phyloP scores from a whole-genome alignment of 2,888 invertebrate genomes.

The Emmelina monodactyla region DNA sequence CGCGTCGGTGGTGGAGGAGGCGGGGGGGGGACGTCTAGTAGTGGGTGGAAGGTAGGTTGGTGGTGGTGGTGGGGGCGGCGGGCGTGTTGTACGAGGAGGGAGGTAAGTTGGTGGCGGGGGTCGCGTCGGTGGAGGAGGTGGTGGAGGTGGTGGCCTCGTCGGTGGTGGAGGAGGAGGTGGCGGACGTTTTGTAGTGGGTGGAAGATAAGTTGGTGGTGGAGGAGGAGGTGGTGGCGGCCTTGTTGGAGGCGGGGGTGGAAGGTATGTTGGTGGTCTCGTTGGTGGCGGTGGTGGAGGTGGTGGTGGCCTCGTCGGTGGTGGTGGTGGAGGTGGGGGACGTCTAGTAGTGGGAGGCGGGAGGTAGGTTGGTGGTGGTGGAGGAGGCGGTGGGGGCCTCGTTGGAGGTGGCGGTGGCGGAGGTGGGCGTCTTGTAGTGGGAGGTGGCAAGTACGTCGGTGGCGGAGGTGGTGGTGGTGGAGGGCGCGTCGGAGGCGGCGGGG shows the following conservation, averaged over 20 bases:
- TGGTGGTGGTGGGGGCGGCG: slow-evolving; percentile 16
- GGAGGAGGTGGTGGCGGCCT: slow-evolving; percentile 10
- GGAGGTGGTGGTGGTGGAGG: slow-evolving; percentile 16
- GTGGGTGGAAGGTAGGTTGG: slow-evolving; percentile 10
- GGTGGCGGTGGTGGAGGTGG: slow-evolving; percentile 14
- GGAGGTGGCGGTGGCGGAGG: slow-evolving; percentile 16
- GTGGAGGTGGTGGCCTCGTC: slow-evolving; percentile 13
- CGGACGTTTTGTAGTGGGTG: slow-evolving; percentile 12
- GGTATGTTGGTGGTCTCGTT: slow-evolving; percentile 14
- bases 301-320: slow-evolving; percentile 13
- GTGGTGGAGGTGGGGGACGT: slow-evolving; percentile 13
- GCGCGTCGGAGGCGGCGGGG: slow-evolving; percentile 8
- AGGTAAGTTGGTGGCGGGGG: slow-evolving; percentile 13
- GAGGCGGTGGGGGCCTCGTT: slow-evolving; percentile 10
- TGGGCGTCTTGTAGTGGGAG: slow-evolving; percentile 14
- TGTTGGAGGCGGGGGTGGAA: slow-evolving; percentile 6
- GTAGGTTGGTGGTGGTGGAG: slow-evolving; percentile 8
- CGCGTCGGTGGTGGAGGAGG: neutral
- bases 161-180: slow-evolving; percentile 14
- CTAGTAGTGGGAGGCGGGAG: slow-evolving; percentile 11
- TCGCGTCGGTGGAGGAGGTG: slow-evolving; percentile 17
- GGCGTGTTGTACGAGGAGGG: slow-evolving; percentile 15
- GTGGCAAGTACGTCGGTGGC: slow-evolving; percentile 12
- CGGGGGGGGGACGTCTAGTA: slow-evolving; percentile 6
- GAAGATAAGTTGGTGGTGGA: slow-evolving; percentile 8